A percentile compares a stretch with the other conserved stretches of the same genome.
These are phyloP conservation scores for Piprites chloris DNA, from an alignment of 2,113 vertebrate species.

Conservation along the genomic window DNA sequence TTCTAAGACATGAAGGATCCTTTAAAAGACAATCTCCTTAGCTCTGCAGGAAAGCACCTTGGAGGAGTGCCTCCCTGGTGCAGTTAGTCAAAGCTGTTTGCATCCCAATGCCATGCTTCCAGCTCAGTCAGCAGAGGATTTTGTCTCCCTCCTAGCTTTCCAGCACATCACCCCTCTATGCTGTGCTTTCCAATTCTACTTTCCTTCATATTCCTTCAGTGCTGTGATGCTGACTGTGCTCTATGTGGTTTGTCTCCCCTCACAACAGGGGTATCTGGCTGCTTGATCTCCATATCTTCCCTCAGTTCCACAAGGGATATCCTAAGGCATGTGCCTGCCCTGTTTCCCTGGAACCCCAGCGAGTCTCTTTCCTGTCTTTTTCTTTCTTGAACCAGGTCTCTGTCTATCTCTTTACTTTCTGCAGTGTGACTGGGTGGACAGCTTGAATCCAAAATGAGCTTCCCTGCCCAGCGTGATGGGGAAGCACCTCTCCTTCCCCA, in stretches of 20 bases:
- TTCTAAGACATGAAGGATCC: background rate
- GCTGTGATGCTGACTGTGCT: background rate
- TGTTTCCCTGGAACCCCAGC: background rate
- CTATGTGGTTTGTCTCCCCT: background rate
- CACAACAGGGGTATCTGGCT: background rate
- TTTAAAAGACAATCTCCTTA: background rate
- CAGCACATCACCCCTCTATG: background rate
- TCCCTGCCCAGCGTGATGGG: background rate
- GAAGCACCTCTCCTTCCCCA: background rate
- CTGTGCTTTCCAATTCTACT: background rate
- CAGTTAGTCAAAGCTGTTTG: background rate
- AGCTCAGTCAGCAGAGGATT: background rate
- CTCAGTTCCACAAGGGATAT: background rate
- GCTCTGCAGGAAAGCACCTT: background rate
- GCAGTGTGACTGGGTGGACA: rapidly evolving
- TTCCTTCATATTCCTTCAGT: rapidly evolving
- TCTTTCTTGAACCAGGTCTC: background rate
- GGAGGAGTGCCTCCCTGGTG: background rate
- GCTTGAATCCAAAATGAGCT: background rate
- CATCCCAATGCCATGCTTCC: background rate
- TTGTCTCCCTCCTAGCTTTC: background rate
- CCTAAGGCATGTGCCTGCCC: background rate
- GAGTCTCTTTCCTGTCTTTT: background rate
- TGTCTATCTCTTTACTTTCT: background rate
- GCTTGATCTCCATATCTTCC: background rate